Evolutionary conservation across 2,113 vertebrate species (phyloP).

Genomic region (Canis aureus): DNA sequence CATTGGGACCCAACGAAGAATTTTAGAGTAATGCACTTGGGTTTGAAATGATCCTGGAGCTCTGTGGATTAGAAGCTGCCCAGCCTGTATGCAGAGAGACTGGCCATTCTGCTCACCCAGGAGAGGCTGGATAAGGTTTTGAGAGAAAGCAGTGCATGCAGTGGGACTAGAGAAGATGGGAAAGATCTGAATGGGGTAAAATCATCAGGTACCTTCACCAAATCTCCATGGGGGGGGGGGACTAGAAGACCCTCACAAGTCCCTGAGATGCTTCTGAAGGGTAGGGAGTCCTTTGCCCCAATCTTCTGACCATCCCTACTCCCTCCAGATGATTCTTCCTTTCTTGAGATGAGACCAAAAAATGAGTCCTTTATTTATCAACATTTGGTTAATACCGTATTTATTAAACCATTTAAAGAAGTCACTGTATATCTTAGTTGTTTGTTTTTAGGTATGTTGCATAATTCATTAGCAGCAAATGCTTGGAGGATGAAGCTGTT

Average conservation of each 20-base stretch:
- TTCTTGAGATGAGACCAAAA: constrained; percentile 57
- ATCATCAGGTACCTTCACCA: not conserved
- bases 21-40: not conserved
- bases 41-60: not conserved
- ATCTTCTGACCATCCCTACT: not conserved
- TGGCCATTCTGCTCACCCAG: not conserved
- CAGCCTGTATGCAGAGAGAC: not conserved
- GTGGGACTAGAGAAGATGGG: not conserved
- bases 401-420: constrained; percentile 79
- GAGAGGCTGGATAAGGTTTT: not conserved
- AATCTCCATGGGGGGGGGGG: not conserved
- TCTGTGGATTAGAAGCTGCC: not conserved
- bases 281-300: not conserved
- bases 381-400: constrained; percentile 75
- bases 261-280: not conserved
- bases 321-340: constrained; percentile 16
- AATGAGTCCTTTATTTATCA: constrained; percentile 72
- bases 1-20: not conserved
- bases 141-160: not conserved
- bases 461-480: constrained; percentile 81
- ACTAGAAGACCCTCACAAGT: not conserved
- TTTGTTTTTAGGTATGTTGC: constrained; percentile 80
- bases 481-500: constrained; percentile 66
- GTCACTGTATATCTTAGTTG: constrained; percentile 72
- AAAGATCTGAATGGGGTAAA: not conserved